These are phyloP conservation scores for Oenanthe oenanthe DNA, from an alignment of 2,113 vertebrate species.

Conservation along the genomic window DNA sequence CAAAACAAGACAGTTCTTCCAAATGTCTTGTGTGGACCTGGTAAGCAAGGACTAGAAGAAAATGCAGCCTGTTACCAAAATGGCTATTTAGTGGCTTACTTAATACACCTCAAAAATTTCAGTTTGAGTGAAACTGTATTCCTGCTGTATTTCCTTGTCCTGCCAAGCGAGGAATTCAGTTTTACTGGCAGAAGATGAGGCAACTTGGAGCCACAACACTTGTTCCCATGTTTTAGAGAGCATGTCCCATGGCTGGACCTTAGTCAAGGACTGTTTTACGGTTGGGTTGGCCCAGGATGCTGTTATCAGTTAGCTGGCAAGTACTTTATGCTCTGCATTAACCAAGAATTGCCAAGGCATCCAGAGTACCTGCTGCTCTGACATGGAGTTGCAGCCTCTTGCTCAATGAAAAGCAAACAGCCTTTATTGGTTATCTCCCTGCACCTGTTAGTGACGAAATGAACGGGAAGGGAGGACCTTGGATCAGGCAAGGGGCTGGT, in stretches of 20 bases:
- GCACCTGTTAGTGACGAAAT: background rate
- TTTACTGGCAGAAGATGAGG: background rate
- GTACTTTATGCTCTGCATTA: background rate
- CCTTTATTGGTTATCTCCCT: background rate
- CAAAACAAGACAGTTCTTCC: background rate
- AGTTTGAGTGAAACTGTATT: background rate
- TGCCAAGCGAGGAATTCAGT: background rate
- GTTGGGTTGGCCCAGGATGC: background rate
- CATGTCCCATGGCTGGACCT: background rate
- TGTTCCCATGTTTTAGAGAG: background rate
- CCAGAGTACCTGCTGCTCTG: background rate
- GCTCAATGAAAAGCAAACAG: constrained; percentile 5
- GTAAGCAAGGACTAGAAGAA: background rate
- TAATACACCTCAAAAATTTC: background rate
- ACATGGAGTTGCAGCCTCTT: background rate
- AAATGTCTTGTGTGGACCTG: background rate
- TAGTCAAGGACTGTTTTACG: background rate
- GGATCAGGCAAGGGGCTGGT: background rate
- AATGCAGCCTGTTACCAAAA: background rate
- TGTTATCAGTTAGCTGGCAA: background rate
- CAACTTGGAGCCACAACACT: background rate
- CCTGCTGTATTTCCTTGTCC: background rate
- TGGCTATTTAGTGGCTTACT: background rate
- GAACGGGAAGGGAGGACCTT: background rate
- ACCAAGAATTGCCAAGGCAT: background rate